Conservation (phyloP, 2,113 vertebrate species). For the Nannospalax galili region DNA sequence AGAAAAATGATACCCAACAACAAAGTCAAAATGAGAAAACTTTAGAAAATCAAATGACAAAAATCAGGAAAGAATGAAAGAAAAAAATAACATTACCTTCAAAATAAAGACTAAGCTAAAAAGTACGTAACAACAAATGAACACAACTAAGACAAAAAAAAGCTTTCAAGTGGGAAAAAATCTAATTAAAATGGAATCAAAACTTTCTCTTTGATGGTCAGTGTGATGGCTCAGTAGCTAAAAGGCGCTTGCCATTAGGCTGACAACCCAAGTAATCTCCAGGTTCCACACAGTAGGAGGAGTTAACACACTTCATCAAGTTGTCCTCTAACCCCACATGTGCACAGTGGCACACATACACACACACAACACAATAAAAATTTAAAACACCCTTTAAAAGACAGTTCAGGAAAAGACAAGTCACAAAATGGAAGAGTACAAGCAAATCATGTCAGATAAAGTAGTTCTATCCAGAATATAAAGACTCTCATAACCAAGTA, state of each 20-base stretch:
- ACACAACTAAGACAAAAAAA: background rate
- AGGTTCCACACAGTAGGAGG: too few relatives aligned
- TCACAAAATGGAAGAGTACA: background rate
- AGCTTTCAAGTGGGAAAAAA: background rate
- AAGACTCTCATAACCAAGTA: constrained; percentile 13
- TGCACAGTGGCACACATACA: too few relatives aligned
- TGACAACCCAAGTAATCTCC: too few relatives aligned
- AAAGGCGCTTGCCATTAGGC: background rate
- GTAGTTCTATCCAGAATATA: background rate
- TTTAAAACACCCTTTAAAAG: background rate
- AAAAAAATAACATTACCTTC: background rate
- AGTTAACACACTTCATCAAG: too few relatives aligned
- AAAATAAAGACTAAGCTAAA: background rate
- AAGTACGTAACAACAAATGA: background rate
- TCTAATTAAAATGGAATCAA: constrained; percentile 2
- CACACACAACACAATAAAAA: too few relatives aligned
- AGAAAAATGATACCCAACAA: background rate
- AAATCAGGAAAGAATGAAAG: background rate
- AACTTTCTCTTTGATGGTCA: background rate
- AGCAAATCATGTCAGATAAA: background rate
- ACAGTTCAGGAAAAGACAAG: background rate
- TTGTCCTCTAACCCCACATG: too few relatives aligned
- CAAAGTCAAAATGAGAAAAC: background rate
- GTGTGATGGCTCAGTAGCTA: background rate
- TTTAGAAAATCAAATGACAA: background rate